Percentiles rank a stretch among this genome's conserved stretches.
These are phyloP conservation scores for Trachythela sp. DNA, from an alignment of 64 coral and sea anemone species.

Conservation along the genomic window DNA sequence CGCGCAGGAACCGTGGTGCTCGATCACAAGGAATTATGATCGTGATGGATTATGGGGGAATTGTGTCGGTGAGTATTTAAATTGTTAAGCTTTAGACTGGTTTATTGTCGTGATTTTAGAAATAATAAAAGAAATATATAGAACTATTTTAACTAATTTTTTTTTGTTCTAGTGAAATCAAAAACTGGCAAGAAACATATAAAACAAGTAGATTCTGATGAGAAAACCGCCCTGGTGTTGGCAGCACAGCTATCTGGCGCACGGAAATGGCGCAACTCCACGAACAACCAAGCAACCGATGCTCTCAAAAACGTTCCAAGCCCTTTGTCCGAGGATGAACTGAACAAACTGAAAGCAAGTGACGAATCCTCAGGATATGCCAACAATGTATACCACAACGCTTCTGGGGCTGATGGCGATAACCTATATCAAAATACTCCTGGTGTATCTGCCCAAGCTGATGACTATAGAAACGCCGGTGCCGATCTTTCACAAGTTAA, in stretches of 20 bases:
- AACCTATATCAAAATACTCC: neutral
- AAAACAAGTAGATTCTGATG: neutral
- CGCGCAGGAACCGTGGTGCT: conserved; percentile 71
- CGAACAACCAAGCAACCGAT: neutral
- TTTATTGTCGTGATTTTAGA: too few species aligned
- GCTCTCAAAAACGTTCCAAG: neutral
- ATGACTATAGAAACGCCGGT: neutral
- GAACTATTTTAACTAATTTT: neutral
- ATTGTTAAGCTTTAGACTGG: neutral
- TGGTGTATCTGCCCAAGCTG: neutral
- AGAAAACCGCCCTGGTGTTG: neutral
- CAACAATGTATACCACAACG: neutral
- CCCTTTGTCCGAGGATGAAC: neutral
- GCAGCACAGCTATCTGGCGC: neutral
- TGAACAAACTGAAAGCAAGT: neutral
- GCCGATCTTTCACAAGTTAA: neutral
- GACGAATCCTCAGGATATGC: neutral
- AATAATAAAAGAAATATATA: too few species aligned
- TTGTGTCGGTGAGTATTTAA: conserved; percentile 59
- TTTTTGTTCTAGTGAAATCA: neutral
- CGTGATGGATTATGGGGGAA: conserved; percentile 80
- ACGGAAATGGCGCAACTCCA: conserved; percentile 12
- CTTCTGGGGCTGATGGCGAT: neutral
- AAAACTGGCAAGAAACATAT: neutral
- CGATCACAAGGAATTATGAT: conserved; percentile 64